Evolutionary conservation across 1,140 invertebrate genomes (phyloP).

Genomic region (Hycleus phaleratus): DNA sequence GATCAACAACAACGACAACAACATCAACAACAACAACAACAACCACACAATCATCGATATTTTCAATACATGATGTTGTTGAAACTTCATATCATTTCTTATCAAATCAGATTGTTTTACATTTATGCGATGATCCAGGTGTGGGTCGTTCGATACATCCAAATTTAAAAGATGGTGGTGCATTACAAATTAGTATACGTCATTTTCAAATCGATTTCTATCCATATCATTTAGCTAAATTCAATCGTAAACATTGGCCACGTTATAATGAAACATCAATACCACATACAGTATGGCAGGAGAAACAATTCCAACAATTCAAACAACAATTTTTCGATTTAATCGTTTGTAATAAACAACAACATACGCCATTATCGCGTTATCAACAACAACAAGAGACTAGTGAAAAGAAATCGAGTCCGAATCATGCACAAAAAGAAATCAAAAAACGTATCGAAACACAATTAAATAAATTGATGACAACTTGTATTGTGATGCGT

Average conservation of each 20-base stretch:
- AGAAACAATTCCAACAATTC: constrained; percentile 61
- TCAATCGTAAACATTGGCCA: constrained; percentile 76
- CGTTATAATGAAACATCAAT: constrained; percentile 58
- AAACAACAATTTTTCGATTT: constrained; percentile 56
- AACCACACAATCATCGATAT: constrained; percentile 52
- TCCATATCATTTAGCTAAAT: constrained; percentile 83
- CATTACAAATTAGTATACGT: constrained; percentile 86
- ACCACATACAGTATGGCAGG: constrained; percentile 67
- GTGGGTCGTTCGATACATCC: constrained; percentile 74
- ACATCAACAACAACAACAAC: constrained; percentile 33
- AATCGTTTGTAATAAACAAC: constrained; percentile 51
- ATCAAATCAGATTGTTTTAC: constrained; percentile 88
- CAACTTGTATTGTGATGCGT: constrained; percentile 80
- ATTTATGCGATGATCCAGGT: constrained; percentile 93
- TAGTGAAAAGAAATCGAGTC: constrained; percentile 8
- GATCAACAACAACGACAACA: constrained; percentile 34
- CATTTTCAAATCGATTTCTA: constrained; percentile 92
- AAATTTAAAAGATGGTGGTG: constrained; percentile 79
- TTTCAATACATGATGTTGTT: constrained; percentile 84
- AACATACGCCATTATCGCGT: constrained; percentile 51
- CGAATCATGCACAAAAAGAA: constrained; percentile 20
- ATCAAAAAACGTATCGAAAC: constrained; percentile 62
- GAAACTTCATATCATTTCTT: constrained; percentile 98
- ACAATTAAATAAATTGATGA: constrained; percentile 82
- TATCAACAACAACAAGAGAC: constrained; percentile 40